Base-by-base conservation (phyloP, 2,888 invertebrate species). In the Syrista parreyssii region DNA sequence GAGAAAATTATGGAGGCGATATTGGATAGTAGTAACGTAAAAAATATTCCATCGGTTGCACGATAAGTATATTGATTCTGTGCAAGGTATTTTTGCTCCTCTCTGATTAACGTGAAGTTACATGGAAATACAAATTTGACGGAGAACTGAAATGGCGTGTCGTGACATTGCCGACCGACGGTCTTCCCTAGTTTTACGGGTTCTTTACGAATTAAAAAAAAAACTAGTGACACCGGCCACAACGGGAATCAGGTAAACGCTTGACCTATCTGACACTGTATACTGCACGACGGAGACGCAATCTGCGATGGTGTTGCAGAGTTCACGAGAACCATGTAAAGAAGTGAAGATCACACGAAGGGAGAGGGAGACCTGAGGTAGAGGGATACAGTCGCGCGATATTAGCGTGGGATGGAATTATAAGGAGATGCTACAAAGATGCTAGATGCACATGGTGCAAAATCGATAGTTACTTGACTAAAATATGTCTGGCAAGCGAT, bases 131-230 rank as follows among this genome's bases (percentile, higher is more conserved):
- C 6, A 15, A 23, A 9, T 55, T 23, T 55, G 1, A 55, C 23
- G 23, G 23, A 23, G 23, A 55, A 55, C 40, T 40, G 15, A 6
- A 40, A 23, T 9, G 23, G 23, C 23, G 40, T 23, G 40, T 6
- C 40, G 40, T 55, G 9, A 55, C 23, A 23, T 55, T 55, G 23
- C 9, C 40, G 40, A 55, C 40, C 23, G 71, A 32, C 23, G 71
- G 31, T 32, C 23, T 71, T 32, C 71, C 32, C 71, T 71, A 75
- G 11, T 68, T 76, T 72, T 75, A 35, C 30, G n/a, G 40, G 9
- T 55, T 55, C 9, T 55, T 55, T 55, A 23, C 40, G 40, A 55
- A 55, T 55, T 55, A 55, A 55, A 6, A 23, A 6, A 23, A 55
- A 55, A 55, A 1, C 40, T 6, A 55, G 40, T 55, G 23, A 55